A percentile compares a stretch with the other conserved stretches of the same genome.
Evolutionary conservation across 2,797 vertebrate species (phyloP).

Genomic region (Macroramphosus scolopax): DNA sequence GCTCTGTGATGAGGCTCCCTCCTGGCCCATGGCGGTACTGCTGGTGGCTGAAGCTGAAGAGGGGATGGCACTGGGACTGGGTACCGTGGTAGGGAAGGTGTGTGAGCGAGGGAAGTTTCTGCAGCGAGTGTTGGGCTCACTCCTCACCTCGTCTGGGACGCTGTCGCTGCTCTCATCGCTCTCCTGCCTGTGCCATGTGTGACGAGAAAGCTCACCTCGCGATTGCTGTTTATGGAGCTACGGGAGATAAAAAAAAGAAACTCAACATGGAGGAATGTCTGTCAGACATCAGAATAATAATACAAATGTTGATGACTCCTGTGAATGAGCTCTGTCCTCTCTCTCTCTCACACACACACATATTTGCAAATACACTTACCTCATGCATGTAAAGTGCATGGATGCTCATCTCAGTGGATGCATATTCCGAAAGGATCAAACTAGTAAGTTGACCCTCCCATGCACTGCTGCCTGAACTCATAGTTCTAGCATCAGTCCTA

Average conservation of each 20-base stretch:
- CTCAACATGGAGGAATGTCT: too few species aligned
- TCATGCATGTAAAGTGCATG: slow-evolving; percentile 97
- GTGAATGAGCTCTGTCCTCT: too few species aligned
- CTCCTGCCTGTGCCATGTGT: slow-evolving; percentile 95
- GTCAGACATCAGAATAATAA: too few species aligned
- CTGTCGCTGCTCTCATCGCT: slow-evolving; percentile 96
- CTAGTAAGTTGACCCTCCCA: slow-evolving; percentile 97
- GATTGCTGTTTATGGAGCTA: slow-evolving; percentile 90
- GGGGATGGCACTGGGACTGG: slow-evolving; percentile 64
- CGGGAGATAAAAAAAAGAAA: neutral
- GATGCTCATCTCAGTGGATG: slow-evolving; percentile 98
- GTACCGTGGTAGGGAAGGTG: slow-evolving; percentile 82
- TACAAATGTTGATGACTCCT: neutral
- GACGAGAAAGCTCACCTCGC: slow-evolving; percentile 86
- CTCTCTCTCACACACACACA: slow-evolving; percentile 2
- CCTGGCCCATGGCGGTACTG: slow-evolving; percentile 65
- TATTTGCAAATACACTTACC: slow-evolving; percentile 69
- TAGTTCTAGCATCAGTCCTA: slow-evolving; percentile 88
- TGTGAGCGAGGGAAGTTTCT: slow-evolving; percentile 79
- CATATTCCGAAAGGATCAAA: slow-evolving; percentile 93
- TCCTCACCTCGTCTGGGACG: slow-evolving; percentile 81
- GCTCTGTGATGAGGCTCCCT: slow-evolving; percentile 77
- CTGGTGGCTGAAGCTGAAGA: slow-evolving; percentile 55
- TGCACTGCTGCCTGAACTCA: slow-evolving; percentile 93
- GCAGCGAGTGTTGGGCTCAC: slow-evolving; percentile 53